A percentile compares a stretch with the other conserved stretches of the same genome.
phyloP scores from a whole-genome alignment of 2,888 invertebrate genomes.

The Uropetala carovei region DNA sequence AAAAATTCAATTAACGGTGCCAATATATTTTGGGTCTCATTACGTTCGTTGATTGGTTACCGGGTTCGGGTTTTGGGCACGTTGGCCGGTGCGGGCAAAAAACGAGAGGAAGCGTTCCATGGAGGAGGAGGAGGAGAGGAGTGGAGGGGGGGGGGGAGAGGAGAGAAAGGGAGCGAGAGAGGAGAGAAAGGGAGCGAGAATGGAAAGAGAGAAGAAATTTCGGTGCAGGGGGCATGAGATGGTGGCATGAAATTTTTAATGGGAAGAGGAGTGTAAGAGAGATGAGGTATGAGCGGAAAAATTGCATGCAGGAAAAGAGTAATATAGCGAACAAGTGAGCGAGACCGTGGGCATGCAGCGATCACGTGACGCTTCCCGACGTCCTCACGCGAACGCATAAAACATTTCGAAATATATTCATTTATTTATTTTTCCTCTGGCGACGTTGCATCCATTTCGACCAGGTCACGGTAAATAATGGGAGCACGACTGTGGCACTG shows the following conservation, averaged over 20 bases:
- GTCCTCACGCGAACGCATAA: not conserved
- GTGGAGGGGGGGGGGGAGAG: not conserved
- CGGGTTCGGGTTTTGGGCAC: not conserved
- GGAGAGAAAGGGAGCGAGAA: not conserved
- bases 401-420: not conserved
- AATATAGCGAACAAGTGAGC: not conserved
- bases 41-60: constrained; percentile 3
- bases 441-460: not conserved
- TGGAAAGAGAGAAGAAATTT: not conserved
- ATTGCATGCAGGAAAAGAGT: not conserved
- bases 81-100: not conserved
- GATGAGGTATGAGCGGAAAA: not conserved
- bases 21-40: constrained; percentile 30
- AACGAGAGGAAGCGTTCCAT: not conserved
- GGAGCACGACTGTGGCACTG: not conserved
- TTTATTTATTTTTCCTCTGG: not conserved
- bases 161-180: not conserved
- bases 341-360: not conserved
- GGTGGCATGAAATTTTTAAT: not conserved
- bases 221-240: not conserved
- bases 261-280: not conserved
- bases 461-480: not conserved
- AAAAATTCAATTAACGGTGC: constrained; percentile 6
- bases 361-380: not conserved
- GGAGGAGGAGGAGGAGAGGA: not conserved